These are phyloP conservation scores for Hemicordylus capensis DNA, from an alignment of 2,113 vertebrate genomes.

Conservation along the genomic window DNA sequence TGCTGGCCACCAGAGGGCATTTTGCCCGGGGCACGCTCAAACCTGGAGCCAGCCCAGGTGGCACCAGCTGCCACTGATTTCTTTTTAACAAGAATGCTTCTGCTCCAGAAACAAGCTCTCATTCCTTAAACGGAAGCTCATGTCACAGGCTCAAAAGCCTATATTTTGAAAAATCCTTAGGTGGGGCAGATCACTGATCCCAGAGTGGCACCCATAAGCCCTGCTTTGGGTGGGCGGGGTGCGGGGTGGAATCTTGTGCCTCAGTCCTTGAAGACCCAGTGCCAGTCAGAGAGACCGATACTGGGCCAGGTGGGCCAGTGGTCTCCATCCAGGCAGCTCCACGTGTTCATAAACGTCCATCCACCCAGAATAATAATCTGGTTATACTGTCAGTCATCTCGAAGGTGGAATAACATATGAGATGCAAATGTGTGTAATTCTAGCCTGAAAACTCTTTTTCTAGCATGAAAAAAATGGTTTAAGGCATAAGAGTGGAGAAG, in stretches of 20 bases:
- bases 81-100: neutral
- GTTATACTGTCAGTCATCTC: neutral
- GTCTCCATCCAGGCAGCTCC: neutral
- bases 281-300: too few relatives aligned
- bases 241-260: too few relatives aligned
- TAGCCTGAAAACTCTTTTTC: neutral
- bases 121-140: neutral
- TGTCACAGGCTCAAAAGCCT: neutral
- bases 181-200: neutral
- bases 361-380: neutral
- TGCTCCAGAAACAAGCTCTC: neutral
- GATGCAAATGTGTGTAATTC: neutral
- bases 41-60: too few relatives aligned
- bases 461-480: too few relatives aligned
- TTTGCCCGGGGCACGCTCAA: too few relatives aligned
- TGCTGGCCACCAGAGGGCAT: too few relatives aligned
- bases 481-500: neutral
- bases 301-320: neutral
- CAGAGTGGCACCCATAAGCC: too few relatives aligned
- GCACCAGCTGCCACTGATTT: too few relatives aligned
- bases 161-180: neutral
- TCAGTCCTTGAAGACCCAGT: too few relatives aligned
- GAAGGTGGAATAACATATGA: neutral
- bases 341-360: neutral
- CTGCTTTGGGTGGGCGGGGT: too few relatives aligned